phyloP scores from a whole-genome alignment of 2,888 invertebrate genomes.

The Erpobdella octoculata region DNA sequence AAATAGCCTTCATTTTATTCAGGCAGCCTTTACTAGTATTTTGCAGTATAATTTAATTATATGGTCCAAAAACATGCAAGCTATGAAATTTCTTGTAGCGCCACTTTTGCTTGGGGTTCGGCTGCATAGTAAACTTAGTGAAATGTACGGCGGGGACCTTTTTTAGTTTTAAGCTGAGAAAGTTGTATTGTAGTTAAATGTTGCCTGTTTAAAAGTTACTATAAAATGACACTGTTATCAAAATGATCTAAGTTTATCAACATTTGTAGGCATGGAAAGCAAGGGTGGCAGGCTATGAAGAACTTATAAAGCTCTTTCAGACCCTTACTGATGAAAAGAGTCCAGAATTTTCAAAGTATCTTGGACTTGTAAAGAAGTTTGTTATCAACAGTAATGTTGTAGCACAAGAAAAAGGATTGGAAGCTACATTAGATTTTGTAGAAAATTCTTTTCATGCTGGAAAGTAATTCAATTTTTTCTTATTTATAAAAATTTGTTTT shows the following conservation, averaged over 20 bases:
- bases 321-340: constrained; percentile 77
- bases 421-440: constrained; percentile 79
- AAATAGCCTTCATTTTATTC: too few species aligned
- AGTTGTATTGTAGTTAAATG: constrained; percentile 78
- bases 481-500: background rate
- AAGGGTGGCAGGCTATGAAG: constrained; percentile 84
- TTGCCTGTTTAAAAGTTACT: constrained; percentile 64
- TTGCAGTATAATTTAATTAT: too few species aligned
- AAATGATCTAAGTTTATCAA: constrained; percentile 57
- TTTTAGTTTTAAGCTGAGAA: constrained; percentile 92
- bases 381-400: constrained; percentile 85
- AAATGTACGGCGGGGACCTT: constrained; percentile 82
- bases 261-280: constrained; percentile 76
- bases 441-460: constrained; percentile 66
- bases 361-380: constrained; percentile 85
- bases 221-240: too few species aligned
- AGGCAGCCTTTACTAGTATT: too few species aligned
- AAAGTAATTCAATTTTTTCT: constrained; percentile 57
- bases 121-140: constrained; percentile 86
- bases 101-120: constrained; percentile 83
- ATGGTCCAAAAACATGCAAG: too few species aligned
- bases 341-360: constrained; percentile 82
- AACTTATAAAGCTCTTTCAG: constrained; percentile 77
- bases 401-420: constrained; percentile 89
- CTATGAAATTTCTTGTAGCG: too few species aligned